Base-by-base conservation (phyloP, 2,888 invertebrate species). In the Hydriomena furcata region DNA sequence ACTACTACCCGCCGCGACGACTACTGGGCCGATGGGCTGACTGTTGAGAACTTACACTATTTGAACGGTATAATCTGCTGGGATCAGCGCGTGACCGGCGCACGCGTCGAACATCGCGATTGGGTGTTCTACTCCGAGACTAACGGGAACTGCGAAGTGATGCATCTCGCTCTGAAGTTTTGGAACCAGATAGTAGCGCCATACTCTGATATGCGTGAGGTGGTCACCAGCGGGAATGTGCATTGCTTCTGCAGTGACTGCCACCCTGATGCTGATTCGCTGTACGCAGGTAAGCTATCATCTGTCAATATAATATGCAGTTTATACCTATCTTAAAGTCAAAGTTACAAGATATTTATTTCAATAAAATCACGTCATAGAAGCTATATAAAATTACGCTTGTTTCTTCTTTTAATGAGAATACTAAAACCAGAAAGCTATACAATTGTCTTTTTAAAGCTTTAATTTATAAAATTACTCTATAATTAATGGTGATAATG, bases 211-310 rank as follows among this genome's bases (percentile, higher is more conserved):
- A 52, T 88, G 48, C 65, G 83, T 7, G 76, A 71, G 21, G 83
- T 83, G 0, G 80, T 86, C 5, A 79, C 83, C 0, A 80, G 84
- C 76, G 86, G 87, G 0, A 82, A 82, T 49, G 81, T 86, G 8
- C 71, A 71, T 25, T 89, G 89, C 63, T 78, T 79, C 58, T 89
- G 89, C 57, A 21, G 30, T 27, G 73, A 71, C 25, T 89, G 89
- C 47, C 76, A 81, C 41, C 82, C 87, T 0, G 79, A 82, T 1
- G 75, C 72, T 0, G 66, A 68, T 7, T 55, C 71, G 0, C 55
- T 68, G 1, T 68, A 82, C 20, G 66, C 80, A 57, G 88, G 89
- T 89, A 61, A 65, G 20, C n/a, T 25, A 7, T 43, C 24, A 8
- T 23, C n/a, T n/a, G n/a, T n/a, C n/a, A n/a, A n/a, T n/a, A n/a